Evolutionary conservation across 2,113 vertebrate species (phyloP).

Genomic region (Pan paniscus): DNA sequence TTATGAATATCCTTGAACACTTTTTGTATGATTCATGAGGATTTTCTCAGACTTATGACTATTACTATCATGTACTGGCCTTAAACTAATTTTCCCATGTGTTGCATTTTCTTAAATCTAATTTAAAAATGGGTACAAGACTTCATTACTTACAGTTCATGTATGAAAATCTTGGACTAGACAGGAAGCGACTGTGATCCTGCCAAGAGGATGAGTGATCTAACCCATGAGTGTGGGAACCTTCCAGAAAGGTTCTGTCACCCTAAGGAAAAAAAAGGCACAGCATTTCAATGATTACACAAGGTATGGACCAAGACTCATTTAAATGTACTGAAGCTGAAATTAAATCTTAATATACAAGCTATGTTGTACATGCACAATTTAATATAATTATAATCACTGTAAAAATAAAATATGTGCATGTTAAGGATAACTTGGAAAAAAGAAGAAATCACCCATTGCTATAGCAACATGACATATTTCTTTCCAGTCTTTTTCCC

Average conservation of each 20-base stretch:
- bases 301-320: neutral
- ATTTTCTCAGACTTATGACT: constrained; percentile 32
- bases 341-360: neutral
- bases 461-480: neutral
- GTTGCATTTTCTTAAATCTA: constrained; percentile 45
- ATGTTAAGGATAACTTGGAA: neutral
- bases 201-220: constrained; percentile 85
- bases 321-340: constrained; percentile 43
- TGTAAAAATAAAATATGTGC: neutral
- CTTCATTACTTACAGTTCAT: constrained; percentile 87
- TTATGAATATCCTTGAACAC: neutral
- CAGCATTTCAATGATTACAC: neutral
- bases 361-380: neutral
- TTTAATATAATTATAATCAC: neutral
- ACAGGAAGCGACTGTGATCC: constrained; percentile 80
- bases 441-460: neutral
- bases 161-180: constrained; percentile 84
- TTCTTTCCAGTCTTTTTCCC: constrained; percentile 17
- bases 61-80: constrained; percentile 19
- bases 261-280: constrained; percentile 81
- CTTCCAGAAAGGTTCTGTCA: constrained; percentile 84
- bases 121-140: constrained; percentile 34
- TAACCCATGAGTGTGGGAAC: constrained; percentile 79
- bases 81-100: constrained; percentile 36
- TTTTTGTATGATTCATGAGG: constrained; percentile 33